Evolutionary conservation across 2,888 invertebrate genomes (phyloP).

Genomic region (Drosophila flavopinicola): DNA sequence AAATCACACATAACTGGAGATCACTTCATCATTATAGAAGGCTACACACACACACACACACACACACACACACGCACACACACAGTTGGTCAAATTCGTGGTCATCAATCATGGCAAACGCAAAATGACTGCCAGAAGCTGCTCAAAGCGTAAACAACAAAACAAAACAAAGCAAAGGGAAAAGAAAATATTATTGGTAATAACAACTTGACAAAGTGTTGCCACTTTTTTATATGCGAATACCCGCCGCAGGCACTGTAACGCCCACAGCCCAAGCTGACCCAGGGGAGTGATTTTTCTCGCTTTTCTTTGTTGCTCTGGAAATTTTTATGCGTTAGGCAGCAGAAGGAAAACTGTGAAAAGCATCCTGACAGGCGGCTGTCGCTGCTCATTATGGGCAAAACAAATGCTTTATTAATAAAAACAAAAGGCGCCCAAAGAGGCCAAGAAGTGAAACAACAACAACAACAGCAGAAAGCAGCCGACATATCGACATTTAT

Average conservation of each 20-base stretch:
- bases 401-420: conserved; percentile 80
- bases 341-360: conserved; percentile 19
- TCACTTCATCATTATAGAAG: not conserved
- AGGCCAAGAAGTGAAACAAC: conserved; percentile 68
- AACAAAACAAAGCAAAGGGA: conserved; percentile 23
- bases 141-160: conserved; percentile 31
- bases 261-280: conserved; percentile 29
- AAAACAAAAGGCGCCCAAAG: conserved; percentile 58
- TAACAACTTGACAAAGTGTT: conserved; percentile 79
- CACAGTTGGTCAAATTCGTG: conserved; percentile 28
- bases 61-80: too few species aligned
- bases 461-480: not conserved
- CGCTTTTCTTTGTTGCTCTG: conserved; percentile 27
- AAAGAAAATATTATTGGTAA: conserved; percentile 70
- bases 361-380: conserved; percentile 74
- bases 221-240: conserved; percentile 59
- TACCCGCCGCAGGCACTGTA: conserved; percentile 15
- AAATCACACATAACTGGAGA: not conserved
- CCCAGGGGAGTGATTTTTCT: conserved; percentile 64
- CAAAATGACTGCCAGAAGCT: conserved; percentile 55
- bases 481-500: conserved; percentile 72
- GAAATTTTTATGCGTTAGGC: conserved; percentile 44
- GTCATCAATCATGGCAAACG: conserved; percentile 66
- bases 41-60: too few species aligned
- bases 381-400: conserved; percentile 77